Evolutionary conservation across 2,797 vertebrate genomes (phyloP), one percentile per base, ranked within the genome.

Genomic region (Octomys mimax): DNA sequence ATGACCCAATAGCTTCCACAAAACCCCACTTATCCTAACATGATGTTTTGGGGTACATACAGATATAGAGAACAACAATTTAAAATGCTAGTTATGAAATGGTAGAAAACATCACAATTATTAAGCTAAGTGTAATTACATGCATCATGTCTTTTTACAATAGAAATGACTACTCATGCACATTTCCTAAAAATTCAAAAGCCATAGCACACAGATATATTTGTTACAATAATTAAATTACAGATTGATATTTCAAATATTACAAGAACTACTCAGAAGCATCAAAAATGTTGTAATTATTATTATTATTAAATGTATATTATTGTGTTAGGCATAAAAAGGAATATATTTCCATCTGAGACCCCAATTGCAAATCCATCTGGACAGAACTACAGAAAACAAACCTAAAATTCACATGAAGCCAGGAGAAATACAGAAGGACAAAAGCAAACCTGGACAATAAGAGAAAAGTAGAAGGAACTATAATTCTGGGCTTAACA

Each of bases 31-130:
- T 14, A 66, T 33, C 11, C 2, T 33, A 14, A 16, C 64, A 66
- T 14, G 64, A 66, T 13, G 12, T 14, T 66, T 66, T 31, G 64
- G 31, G 31, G 26, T 3, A 66, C 28, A 66, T 64, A 13, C 12
- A 31, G 28, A 31, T 66, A 16, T 66, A 66, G 33, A 66, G 28
- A 5, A 66, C 31, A 66, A 66, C 5, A 66, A 66, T 66, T 66
- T 13, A 66, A 6, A 36, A 73, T 64, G 77, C 1, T 42, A 22
- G 2, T 11, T 93, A 39, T 89, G 4, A 96, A 89, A 87, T 87
- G 93, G 12, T 80, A 96, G 95, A 98, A 85, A 49, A 26, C 33
- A 89, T 21, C 87, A 91, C 11, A 84, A 62, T 77, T 85, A 96
- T 71, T 92, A 84, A 88, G 6, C 26, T 84, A 68, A 5, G 33